Base-by-base conservation (phyloP, 2,113 vertebrate species). In the Piaya cayana region DNA sequence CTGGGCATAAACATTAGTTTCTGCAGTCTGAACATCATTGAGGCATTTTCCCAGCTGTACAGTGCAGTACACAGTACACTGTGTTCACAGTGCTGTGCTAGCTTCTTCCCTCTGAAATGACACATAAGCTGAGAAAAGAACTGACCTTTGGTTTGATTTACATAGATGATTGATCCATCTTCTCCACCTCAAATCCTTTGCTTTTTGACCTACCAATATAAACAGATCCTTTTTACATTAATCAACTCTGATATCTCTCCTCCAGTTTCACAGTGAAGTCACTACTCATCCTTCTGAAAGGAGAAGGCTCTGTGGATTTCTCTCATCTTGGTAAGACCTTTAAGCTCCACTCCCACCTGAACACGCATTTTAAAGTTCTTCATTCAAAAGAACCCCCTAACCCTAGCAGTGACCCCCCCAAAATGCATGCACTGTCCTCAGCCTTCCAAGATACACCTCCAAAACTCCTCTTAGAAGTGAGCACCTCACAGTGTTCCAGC, bases 1-100 rank as follows among this genome's bases (percentile, higher is more conserved):
- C 47, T 90, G 78, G 37, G 56, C 88, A 91, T 80, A 93, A 91
- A 87, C 82, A 85, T 86, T 63, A 67, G 88, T 81, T 95, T 86
- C 71, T 92, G 82, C 42, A 67, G 64, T 71, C 55, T 95, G 68
- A 86, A 82, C 82, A 83, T 74, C 58, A 55, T 1, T 56, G 88
- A 79, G 79, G 71, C 60, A 83, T 96, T 94, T 74, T 94, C 70
- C 87, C 83, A 88, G 55, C 68, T 56, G 42, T 52, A 88, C 29
- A 62, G 39, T 29, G 27, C 63, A 69, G 58, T 22, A 42, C 60
- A 68, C 6, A 39, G 88, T 49, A 87, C 39, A 67, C 45, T 8
- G 32, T 90, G 90, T 59, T 88, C 85, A 70, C 20, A 53, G 39
- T 8, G 34, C 52, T 42, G 52, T 71, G 68, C 76, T 92, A 90